Evolutionary conservation across 2,113 vertebrate species (phyloP).

Genomic region (Scortum barcoo): DNA sequence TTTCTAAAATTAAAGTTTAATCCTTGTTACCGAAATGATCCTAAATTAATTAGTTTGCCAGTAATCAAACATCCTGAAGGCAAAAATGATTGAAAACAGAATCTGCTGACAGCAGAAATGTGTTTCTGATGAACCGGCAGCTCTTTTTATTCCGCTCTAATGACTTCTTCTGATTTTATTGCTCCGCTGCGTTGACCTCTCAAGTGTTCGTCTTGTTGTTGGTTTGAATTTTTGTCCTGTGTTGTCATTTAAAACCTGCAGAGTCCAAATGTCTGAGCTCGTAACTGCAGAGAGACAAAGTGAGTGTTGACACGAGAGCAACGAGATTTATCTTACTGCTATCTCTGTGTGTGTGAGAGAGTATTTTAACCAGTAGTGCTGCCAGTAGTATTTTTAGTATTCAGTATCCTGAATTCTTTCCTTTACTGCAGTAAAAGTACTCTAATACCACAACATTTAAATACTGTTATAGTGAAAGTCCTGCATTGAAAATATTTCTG

Average conservation of each 20-base stretch:
- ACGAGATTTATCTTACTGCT: constrained; percentile 4
- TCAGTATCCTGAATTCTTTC: too few relatives aligned
- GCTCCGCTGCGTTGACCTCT: not conserved
- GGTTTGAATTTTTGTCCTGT: not conserved
- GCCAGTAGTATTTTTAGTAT: too few relatives aligned
- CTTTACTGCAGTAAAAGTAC: too few relatives aligned
- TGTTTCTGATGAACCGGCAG: not conserved
- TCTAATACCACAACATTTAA: too few relatives aligned
- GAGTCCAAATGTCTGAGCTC: not conserved
- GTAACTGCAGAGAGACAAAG: not conserved
- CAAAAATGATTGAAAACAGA: not conserved
- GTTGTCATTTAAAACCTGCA: constrained; percentile 23
- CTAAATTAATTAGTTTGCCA: not conserved
- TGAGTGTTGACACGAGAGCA: constrained; percentile 1
- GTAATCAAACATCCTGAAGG: constrained; percentile 9
- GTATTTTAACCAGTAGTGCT: too few relatives aligned
- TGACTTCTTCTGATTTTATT: not conserved
- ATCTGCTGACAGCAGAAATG: not conserved
- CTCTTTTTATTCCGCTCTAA: accelerated
- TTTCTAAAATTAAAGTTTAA: not conserved
- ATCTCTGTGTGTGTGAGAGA: constrained; percentile 3
- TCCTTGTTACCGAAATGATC: not conserved
- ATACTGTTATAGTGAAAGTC: too few relatives aligned
- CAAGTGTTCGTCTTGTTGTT: not conserved
- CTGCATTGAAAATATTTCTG: too few relatives aligned